These are phyloP conservation scores for Enteromius thamalakanensis DNA, from an alignment of 2,797 vertebrate genomes.

Conservation along the genomic window DNA sequence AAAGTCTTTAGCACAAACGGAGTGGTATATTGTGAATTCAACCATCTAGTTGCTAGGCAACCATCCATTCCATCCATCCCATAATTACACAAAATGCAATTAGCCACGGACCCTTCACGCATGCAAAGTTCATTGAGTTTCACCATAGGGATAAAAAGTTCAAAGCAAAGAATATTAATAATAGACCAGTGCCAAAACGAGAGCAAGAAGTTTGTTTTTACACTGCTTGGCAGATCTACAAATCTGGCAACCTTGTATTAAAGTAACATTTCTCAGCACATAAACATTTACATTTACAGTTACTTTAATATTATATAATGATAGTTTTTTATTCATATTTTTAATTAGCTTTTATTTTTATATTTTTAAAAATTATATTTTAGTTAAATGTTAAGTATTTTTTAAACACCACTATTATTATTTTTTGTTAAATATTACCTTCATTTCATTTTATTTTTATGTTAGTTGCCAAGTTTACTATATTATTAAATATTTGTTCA, in stretches of 20 bases:
- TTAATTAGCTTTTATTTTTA: not conserved
- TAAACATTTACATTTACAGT: not conserved
- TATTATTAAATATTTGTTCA: not conserved
- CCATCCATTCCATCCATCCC: constrained; percentile 34
- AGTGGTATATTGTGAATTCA: constrained; percentile 26
- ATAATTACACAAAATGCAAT: constrained; percentile 44
- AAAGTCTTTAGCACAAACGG: constrained; percentile 5
- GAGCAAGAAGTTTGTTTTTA: not conserved
- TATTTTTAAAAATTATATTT: not conserved
- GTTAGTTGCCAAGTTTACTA: not conserved
- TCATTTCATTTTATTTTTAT: not conserved
- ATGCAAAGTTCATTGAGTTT: constrained; percentile 32
- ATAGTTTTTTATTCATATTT: not conserved
- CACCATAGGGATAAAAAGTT: constrained; percentile 35
- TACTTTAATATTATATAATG: not conserved
- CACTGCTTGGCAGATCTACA: not conserved
- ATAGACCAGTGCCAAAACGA: not conserved
- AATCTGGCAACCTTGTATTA: constrained; percentile 12
- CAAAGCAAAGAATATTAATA: constrained; percentile 15
- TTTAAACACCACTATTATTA: not conserved
- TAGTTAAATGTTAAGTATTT: not conserved
- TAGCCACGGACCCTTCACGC: constrained; percentile 34
- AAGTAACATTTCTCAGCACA: not conserved
- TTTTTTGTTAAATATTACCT: not conserved
- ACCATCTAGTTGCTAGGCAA: constrained; percentile 42